Evolutionary conservation across 2,888 invertebrate genomes (phyloP), one percentile per base, ranked within the genome.

Genomic region (Camponotus fellah): DNA sequence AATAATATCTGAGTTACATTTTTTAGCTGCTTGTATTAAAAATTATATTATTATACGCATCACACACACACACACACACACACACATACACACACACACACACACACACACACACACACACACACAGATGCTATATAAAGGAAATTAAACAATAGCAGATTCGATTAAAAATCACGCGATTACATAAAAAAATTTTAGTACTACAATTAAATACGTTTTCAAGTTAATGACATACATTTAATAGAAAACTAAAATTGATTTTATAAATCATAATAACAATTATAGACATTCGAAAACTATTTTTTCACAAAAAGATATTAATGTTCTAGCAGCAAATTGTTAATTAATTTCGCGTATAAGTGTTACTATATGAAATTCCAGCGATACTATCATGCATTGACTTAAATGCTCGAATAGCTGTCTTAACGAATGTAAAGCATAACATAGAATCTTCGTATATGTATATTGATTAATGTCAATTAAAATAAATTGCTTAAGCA

Each of bases 351-450:
- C 21, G 60, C 34, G 60, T 46, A 80, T 72, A 80, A 80, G 26
- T 69, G 34, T 53, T 72, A 80, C 26, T 58, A 62, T 60, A 21
- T 60, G 34, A 58, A 71, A 80, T 72, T 72, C 37, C 46, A 71
- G n/a, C n/a, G 60, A 80, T 71, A 60, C 26, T 80, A 71, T 71
- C 72, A 26, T 40, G 21, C 62, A 80, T 71, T 37, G 49, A 80
- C 46, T 72, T 80, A 49, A 71, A 80, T 80, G 72, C 72, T 49
- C 46, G 72, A 80, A 80, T 80, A 72, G 60, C 71, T 34, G 71
- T 71, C 46, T 79, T 60, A 79, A 79, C 17, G 46, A 79, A 79
- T 40, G 14, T 60, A 69, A 79, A 34, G 46, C 3, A 69, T 26
- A 37, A 49, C 12, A 34, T 12, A 56, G 12, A 46, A 14, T 79